phyloP scores from a whole-genome alignment of 1,140 invertebrate genomes.

The Bombus waltoni region DNA sequence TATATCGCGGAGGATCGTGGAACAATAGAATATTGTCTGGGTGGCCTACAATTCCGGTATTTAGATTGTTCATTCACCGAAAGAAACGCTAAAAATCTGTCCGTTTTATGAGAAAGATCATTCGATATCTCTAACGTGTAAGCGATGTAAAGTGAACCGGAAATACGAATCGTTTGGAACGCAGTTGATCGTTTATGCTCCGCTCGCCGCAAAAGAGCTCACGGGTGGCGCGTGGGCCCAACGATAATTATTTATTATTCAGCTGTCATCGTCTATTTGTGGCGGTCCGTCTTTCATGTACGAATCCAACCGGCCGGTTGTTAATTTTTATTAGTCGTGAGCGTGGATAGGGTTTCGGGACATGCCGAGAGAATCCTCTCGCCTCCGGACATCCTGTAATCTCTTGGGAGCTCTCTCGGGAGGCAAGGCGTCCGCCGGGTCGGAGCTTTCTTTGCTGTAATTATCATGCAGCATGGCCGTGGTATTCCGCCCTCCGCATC shows the following conservation, averaged over 20 bases:
- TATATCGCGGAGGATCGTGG: not conserved
- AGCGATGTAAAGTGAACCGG: not conserved
- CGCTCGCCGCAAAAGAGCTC: not conserved
- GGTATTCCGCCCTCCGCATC: constrained; percentile 76
- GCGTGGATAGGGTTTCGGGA: constrained; percentile 60
- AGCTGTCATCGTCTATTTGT: constrained; percentile 31
- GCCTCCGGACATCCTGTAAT: constrained; percentile 81
- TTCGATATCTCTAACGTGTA: not conserved
- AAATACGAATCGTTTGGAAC: not conserved
- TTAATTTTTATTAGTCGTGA: constrained; percentile 71
- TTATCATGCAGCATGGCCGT: constrained; percentile 77
- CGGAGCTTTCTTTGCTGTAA: constrained; percentile 70
- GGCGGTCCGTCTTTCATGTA: constrained; percentile 71
- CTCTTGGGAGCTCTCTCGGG: constrained; percentile 60
- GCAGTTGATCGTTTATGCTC: not conserved
- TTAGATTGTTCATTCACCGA: not conserved
- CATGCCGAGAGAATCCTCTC: constrained; percentile 60
- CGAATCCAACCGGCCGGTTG: constrained; percentile 55
- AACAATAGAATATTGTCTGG: constrained; percentile 2
- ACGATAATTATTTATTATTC: constrained; percentile 68
- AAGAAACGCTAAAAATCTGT: not conserved
- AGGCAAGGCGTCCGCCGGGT: constrained; percentile 49
- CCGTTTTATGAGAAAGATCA: not conserved
- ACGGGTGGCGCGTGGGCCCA: constrained; percentile 45
- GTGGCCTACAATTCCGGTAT: not conserved